These are phyloP conservation scores for Amiota mariae DNA, from an alignment of 2,888 invertebrate genomes.

Conservation along the genomic window DNA sequence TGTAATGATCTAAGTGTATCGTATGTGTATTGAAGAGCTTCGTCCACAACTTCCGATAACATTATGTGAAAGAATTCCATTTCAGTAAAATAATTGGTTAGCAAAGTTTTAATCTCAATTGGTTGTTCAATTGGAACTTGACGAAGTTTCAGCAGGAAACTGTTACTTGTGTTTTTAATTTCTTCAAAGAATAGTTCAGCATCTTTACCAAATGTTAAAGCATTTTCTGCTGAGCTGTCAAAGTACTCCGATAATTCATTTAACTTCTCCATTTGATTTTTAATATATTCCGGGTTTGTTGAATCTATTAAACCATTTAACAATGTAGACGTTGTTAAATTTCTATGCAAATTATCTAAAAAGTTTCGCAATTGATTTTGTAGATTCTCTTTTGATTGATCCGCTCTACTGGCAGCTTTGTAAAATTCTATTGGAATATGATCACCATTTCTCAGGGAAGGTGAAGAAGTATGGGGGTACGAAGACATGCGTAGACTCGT, in stretches of 20 bases:
- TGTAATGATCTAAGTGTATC: conserved; percentile 56
- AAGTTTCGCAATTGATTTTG: conserved; percentile 60
- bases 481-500: not conserved
- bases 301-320: conserved; percentile 42
- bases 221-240: conserved; percentile 47
- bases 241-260: conserved; percentile 57
- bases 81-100: conserved; percentile 68
- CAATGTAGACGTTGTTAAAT: conserved; percentile 59
- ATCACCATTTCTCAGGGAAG: conserved; percentile 48
- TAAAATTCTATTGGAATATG: conserved; percentile 63
- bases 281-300: conserved; percentile 36
- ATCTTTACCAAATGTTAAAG: conserved; percentile 52
- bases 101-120: conserved; percentile 52
- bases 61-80: conserved; percentile 69
- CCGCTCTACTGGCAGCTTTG: conserved; percentile 50
- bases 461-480: not conserved
- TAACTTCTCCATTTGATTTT: conserved; percentile 47
- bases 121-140: conserved; percentile 61
- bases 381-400: conserved; percentile 54
- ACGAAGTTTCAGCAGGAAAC: conserved; percentile 59
- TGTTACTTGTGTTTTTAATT: conserved; percentile 62
- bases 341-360: conserved; percentile 59
- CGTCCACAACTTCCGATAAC: conserved; percentile 65
- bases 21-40: conserved; percentile 62
- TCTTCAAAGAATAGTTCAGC: conserved; percentile 55